phyloP scores from a whole-genome alignment of 2,888 invertebrate genomes.

The Neoitamus cyanurus region DNA sequence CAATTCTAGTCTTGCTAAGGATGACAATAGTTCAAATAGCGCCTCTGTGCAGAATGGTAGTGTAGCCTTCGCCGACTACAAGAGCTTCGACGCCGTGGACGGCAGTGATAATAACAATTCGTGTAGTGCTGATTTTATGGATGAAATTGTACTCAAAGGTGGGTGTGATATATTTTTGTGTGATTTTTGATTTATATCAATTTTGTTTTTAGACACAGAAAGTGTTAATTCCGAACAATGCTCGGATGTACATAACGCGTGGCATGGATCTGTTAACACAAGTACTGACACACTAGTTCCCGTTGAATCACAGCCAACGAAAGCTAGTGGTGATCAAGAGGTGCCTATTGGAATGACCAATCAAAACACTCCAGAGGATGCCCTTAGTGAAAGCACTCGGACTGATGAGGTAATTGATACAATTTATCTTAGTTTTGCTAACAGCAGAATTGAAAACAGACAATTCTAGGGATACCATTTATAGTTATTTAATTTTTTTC shows the following conservation, averaged over 20 bases:
- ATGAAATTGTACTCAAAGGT: conserved; percentile 60
- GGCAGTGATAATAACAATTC: conserved; percentile 11
- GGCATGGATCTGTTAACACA: conserved; percentile 65
- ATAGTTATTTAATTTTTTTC: too few species aligned
- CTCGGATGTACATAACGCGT: conserved; percentile 54
- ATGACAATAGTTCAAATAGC: conserved; percentile 28
- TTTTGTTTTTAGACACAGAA: conserved; percentile 45
- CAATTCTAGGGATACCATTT: too few species aligned
- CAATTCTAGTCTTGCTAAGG: conserved; percentile 48
- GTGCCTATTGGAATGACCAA: conserved; percentile 21
- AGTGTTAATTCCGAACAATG: conserved; percentile 51
- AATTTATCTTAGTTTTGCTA: background rate
- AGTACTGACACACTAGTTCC: conserved; percentile 70
- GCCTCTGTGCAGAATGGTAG: conserved; percentile 41
- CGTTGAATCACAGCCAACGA: conserved; percentile 51
- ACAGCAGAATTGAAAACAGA: too few species aligned
- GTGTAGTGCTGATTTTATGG: conserved; percentile 52
- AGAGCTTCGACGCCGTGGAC: conserved; percentile 22
- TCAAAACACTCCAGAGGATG: background rate
- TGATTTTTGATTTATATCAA: background rate
- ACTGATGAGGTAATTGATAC: conserved; percentile 7
- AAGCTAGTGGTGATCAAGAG: conserved; percentile 31
- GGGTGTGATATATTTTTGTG: background rate
- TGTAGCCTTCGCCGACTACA: conserved; percentile 9
- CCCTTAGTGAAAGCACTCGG: background rate